Conservation (phyloP, 2,888 invertebrate species). For the Lasioglossum oenotherae region DNA sequence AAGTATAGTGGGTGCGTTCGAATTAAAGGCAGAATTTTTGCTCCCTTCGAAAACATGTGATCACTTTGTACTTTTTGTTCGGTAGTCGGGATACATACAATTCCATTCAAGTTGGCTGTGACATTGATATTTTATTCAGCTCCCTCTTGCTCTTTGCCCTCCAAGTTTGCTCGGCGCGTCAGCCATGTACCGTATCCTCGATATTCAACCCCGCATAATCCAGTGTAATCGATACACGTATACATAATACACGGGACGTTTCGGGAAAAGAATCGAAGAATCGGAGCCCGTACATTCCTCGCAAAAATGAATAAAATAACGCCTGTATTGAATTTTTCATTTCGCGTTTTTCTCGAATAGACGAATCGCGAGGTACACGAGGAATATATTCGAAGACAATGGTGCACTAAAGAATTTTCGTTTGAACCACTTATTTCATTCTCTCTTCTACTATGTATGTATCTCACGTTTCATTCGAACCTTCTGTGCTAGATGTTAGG, state of each 20-base stretch:
- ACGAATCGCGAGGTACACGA: background rate
- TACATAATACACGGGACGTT: slow-evolving; percentile 14
- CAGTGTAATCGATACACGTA: slow-evolving; percentile 45
- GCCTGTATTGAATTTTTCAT: background rate
- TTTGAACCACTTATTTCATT: background rate
- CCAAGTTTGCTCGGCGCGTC: slow-evolving; percentile 23
- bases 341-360: background rate
- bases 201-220: slow-evolving; percentile 33
- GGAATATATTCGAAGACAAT: background rate
- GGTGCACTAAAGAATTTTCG: background rate
- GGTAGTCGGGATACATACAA: background rate
- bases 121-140: slow-evolving; percentile 54
- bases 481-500: background rate
- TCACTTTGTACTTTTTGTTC: background rate
- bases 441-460: background rate
- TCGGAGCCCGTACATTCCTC: background rate
- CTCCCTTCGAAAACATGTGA: background rate
- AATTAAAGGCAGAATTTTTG: background rate
- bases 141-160: slow-evolving; percentile 28
- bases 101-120: slow-evolving; percentile 41
- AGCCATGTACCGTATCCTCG: slow-evolving; percentile 12
- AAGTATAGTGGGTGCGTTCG: background rate
- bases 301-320: background rate
- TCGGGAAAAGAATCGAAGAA: background rate
- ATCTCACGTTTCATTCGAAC: background rate